Conservation (phyloP, 2,113 vertebrate species). For the Datnioides undecimradiatus region DNA sequence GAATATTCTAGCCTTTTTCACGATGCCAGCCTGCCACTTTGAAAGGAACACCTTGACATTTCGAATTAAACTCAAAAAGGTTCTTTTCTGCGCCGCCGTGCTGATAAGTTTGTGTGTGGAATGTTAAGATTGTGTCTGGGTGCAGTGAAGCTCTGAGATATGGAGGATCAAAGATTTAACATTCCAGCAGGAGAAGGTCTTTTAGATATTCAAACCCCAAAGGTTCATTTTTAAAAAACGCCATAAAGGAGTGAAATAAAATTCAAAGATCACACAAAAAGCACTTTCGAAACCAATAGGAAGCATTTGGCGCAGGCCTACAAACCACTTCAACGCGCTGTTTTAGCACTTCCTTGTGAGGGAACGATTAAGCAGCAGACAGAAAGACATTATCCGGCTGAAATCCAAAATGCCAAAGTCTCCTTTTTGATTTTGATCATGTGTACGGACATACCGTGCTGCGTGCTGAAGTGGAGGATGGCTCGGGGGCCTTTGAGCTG, state of each 20-base stretch:
- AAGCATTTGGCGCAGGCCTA: background rate
- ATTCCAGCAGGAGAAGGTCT: background rate
- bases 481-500: constrained; percentile 89
- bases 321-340: background rate
- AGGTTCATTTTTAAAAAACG: background rate
- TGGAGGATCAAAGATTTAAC: constrained; percentile 4
- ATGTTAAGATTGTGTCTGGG: background rate
- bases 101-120: background rate
- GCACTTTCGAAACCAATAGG: background rate
- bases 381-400: background rate
- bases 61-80: constrained; percentile 7
- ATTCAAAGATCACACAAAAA: background rate
- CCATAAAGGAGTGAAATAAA: background rate
- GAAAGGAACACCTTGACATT: constrained; percentile 23
- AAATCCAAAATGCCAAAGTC: background rate
- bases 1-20: background rate
- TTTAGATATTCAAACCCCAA: background rate
- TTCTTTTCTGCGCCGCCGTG: too few relatives aligned
- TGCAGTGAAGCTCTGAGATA: background rate
- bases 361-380: background rate
- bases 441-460: constrained; percentile 23
- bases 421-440: background rate
- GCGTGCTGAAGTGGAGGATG: constrained; percentile 86
- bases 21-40: constrained; percentile 4
- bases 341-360: background rate